These are phyloP conservation scores for Carcina quercana DNA, from an alignment of 2,888 invertebrate species.

Conservation along the genomic window DNA sequence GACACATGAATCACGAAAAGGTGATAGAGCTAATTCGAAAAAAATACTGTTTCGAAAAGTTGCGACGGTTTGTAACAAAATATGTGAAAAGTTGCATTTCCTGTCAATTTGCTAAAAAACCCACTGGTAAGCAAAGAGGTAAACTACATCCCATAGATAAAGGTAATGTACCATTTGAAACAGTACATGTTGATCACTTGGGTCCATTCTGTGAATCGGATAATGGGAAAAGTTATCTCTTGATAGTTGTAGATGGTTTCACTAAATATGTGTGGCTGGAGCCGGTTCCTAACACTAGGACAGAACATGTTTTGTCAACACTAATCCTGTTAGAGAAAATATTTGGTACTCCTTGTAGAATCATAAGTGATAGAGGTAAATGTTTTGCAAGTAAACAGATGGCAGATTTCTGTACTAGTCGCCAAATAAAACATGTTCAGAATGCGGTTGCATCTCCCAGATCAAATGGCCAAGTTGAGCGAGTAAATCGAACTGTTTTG, in stretches of 20 bases:
- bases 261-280: background rate
- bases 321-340: background rate
- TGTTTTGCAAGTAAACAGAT: background rate
- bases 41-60: background rate
- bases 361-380: background rate
- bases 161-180: conserved; percentile 1
- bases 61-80: conserved; percentile 1
- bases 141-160: conserved; percentile 1
- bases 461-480: conserved; percentile 3
- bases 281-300: background rate
- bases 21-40: conserved; percentile 8
- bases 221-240: background rate
- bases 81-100: conserved; percentile 4
- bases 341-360: background rate
- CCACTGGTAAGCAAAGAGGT: background rate
- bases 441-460: conserved; percentile 2
- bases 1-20: conserved; percentile 17
- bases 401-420: background rate
- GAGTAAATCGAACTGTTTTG: conserved; percentile 9
- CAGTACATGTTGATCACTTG: conserved; percentile 3
- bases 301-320: background rate
- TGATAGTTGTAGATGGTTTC: background rate
- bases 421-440: background rate
- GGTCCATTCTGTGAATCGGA: background rate
- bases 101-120: background rate